A percentile compares a stretch with the other conserved stretches of the same genome.
Evolutionary conservation across 2,888 invertebrate genomes (phyloP).

Genomic region (Pecten maximus): DNA sequence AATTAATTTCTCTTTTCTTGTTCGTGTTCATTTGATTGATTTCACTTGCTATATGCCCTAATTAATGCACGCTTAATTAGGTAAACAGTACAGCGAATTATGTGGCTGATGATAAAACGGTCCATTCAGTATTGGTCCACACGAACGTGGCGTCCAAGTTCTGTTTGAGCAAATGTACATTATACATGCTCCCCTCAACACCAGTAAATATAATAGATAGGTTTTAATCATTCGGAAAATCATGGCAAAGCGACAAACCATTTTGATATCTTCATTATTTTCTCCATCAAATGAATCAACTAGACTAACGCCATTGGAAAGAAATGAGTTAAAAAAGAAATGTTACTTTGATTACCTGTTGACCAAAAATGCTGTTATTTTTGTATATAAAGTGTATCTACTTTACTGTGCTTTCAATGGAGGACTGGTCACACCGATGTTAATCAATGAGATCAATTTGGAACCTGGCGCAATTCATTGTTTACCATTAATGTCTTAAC

Average conservation of each 20-base stretch:
- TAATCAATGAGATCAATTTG: too few relatives aligned
- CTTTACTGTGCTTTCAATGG: too few relatives aligned
- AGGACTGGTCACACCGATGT: too few relatives aligned
- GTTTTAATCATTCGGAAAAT: background rate
- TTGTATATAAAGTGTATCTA: too few relatives aligned
- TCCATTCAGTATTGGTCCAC: background rate
- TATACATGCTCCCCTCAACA: background rate
- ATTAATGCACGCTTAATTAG: conserved; percentile 37
- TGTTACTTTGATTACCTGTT: too few relatives aligned
- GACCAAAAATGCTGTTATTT: too few relatives aligned
- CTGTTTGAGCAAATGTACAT: background rate
- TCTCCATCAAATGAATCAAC: background rate
- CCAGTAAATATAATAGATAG: background rate
- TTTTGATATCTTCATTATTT: background rate
- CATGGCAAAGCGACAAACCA: background rate
- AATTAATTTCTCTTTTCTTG: conserved; percentile 68
- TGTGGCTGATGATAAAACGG: background rate
- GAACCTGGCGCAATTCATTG: too few relatives aligned
- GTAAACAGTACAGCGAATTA: conserved; percentile 9
- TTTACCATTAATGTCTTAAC: too few relatives aligned
- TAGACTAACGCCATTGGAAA: too few relatives aligned
- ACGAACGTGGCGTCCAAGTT: background rate
- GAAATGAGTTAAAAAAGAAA: too few relatives aligned
- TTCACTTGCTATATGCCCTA: conserved; percentile 35
- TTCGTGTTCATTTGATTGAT: conserved; percentile 44